These are phyloP conservation scores for Drosophila paulistorum DNA, from an alignment of 1,140 invertebrate species.

Conservation along the genomic window DNA sequence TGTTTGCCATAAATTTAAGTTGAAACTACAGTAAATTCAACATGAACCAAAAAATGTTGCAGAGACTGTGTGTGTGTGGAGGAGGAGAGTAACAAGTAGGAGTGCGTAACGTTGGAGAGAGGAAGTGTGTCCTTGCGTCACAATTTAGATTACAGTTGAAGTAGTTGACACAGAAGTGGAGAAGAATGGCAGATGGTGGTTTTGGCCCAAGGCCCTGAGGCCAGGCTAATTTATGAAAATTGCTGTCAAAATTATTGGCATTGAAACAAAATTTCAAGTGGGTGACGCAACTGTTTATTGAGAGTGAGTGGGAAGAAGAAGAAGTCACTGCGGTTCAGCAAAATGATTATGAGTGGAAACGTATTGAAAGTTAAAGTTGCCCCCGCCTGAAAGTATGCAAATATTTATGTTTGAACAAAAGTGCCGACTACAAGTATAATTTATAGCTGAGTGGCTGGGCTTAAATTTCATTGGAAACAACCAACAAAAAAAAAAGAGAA, in stretches of 20 bases:
- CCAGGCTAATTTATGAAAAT: slow-evolving; percentile 78
- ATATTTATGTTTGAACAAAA: slow-evolving; percentile 58
- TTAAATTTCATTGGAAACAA: slow-evolving; percentile 65
- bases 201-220: background rate
- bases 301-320: background rate
- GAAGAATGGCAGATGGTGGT: slow-evolving; percentile 8
- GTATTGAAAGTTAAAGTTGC: slow-evolving; percentile 57
- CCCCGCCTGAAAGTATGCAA: slow-evolving; percentile 56
- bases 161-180: slow-evolving; percentile 62
- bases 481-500: slow-evolving; percentile 13
- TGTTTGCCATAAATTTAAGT: slow-evolving; percentile 73
- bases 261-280: slow-evolving; percentile 45
- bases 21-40: slow-evolving; percentile 71
- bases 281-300: slow-evolving; percentile 60
- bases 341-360: slow-evolving; percentile 66
- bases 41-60: background rate
- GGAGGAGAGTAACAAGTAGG: background rate
- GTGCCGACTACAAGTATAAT: slow-evolving; percentile 63
- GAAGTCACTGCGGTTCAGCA: slow-evolving; percentile 34
- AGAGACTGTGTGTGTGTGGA: too few species aligned
- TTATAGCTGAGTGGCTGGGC: slow-evolving; percentile 54
- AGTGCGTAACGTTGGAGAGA: too few species aligned
- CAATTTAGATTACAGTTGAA: slow-evolving; percentile 75
- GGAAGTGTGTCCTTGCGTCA: slow-evolving; percentile 58
- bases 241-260: slow-evolving; percentile 75